These are phyloP conservation scores for Lycopodina hypogea DNA, from an alignment of 37 sponge, comb jelly and placozoan species.

Conservation along the genomic window DNA sequence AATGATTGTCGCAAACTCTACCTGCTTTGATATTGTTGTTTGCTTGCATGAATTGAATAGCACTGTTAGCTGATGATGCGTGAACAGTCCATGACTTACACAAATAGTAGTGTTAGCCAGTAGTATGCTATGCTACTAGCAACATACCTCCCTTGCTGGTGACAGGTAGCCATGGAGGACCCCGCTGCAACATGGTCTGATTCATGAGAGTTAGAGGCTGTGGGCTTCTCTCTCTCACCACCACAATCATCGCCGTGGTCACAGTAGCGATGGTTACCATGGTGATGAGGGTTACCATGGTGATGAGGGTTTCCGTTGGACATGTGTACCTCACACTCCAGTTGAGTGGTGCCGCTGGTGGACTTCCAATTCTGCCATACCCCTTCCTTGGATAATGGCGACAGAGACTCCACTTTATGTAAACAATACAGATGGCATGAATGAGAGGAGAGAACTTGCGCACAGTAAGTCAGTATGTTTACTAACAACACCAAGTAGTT, in stretches of 20 bases:
- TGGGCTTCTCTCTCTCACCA: not conserved
- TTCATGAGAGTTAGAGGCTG: constrained; percentile 15
- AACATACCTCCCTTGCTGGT: not conserved
- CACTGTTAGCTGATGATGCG: too few relatives aligned
- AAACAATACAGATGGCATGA: not conserved
- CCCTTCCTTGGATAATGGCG: constrained; percentile 32
- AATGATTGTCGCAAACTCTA: too few relatives aligned
- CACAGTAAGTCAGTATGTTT: too few relatives aligned
- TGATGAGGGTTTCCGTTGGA: constrained; percentile 8
- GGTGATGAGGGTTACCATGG: constrained; percentile 17
- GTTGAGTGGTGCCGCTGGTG: constrained; percentile 31
- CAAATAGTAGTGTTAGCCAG: too few relatives aligned
- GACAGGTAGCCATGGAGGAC: not conserved
- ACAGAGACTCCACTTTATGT: not conserved
- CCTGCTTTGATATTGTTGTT: too few relatives aligned
- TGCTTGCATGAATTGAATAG: too few relatives aligned
- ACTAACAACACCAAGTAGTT: too few relatives aligned
- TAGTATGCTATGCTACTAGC: too few relatives aligned
- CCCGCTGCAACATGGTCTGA: not conserved
- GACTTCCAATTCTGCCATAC: constrained; percentile 69
- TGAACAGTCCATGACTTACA: too few relatives aligned
- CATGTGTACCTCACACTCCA: constrained; percentile 22
- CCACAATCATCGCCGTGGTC: constrained; percentile 7
- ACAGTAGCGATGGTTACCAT: constrained; percentile 14
- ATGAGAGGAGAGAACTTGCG: not conserved